Conservation (phyloP, 2,797 vertebrate species). For the Diplodus sargus region DNA sequence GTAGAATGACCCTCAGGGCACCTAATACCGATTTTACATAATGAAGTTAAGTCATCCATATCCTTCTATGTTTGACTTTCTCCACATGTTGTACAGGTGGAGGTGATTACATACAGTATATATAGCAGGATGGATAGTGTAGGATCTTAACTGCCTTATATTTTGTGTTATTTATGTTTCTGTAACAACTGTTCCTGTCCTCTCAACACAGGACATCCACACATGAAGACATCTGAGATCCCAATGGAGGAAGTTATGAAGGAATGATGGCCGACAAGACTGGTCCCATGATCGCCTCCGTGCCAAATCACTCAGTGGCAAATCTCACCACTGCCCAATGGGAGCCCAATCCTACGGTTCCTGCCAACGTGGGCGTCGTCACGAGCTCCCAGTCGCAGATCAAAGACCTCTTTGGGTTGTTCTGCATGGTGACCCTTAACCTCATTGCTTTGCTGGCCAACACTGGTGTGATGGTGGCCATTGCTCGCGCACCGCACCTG, state of each 20-base stretch:
- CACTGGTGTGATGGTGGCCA: constrained; percentile 89
- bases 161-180: not conserved
- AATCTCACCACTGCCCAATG: constrained; percentile 74
- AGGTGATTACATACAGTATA: not conserved
- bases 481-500: constrained; percentile 91
- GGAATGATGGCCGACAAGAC: constrained; percentile 82
- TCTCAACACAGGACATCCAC: constrained; percentile 47
- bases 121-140: not conserved
- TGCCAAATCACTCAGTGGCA: constrained; percentile 63
- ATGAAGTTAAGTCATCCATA: not conserved
- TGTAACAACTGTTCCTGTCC: constrained; percentile 7
- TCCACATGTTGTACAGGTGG: too few relatives aligned
- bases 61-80: too few relatives aligned
- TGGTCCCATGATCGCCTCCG: constrained; percentile 68
- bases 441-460: constrained; percentile 92
- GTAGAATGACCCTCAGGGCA: not conserved
- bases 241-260: constrained; percentile 58
- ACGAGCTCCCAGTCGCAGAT: constrained; percentile 84
- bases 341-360: constrained; percentile 75
- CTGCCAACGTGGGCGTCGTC: constrained; percentile 80
- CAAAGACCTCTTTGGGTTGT: constrained; percentile 88
- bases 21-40: constrained; percentile 16
- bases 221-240: constrained; percentile 31
- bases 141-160: not conserved
- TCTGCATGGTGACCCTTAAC: constrained; percentile 92